These are phyloP conservation scores for Ernsta delagoae DNA, from an alignment of 2,888 invertebrate species.

Conservation along the genomic window DNA sequence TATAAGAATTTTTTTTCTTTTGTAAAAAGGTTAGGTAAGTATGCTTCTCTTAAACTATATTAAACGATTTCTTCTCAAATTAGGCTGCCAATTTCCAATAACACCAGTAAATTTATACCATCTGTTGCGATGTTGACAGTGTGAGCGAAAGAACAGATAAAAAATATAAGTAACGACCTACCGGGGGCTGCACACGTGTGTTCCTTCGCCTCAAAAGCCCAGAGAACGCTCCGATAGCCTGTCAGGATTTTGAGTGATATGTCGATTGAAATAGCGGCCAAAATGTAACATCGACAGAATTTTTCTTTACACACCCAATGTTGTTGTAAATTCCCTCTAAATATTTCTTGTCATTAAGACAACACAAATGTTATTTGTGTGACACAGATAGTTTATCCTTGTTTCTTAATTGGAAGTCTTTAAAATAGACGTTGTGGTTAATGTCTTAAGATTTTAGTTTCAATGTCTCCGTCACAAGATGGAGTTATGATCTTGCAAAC, in stretches of 20 bases:
- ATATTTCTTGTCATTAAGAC: slow-evolving; percentile 70
- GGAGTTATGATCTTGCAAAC: background rate
- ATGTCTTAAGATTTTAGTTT: slow-evolving; percentile 38
- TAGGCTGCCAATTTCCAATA: slow-evolving; percentile 30
- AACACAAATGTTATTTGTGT: slow-evolving; percentile 43
- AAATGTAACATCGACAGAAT: background rate
- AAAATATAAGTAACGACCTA: slow-evolving; percentile 71
- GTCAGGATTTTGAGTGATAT: slow-evolving; percentile 32
- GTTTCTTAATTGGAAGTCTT: background rate
- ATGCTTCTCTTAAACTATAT: background rate
- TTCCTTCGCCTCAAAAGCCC: slow-evolving; percentile 60
- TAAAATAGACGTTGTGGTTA: slow-evolving; percentile 39
- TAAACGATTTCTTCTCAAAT: slow-evolving; percentile 23
- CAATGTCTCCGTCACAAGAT: slow-evolving; percentile 18
- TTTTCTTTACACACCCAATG: slow-evolving; percentile 46
- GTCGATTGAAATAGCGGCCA: slow-evolving; percentile 34
- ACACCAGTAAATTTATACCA: slow-evolving; percentile 54
- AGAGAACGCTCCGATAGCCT: slow-evolving; percentile 19
- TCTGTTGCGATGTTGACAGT: slow-evolving; percentile 78
- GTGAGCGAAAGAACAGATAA: slow-evolving; percentile 58
- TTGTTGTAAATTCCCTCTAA: slow-evolving; percentile 61
- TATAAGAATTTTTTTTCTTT: no score
- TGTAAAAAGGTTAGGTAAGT: background rate
- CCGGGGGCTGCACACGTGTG: slow-evolving; percentile 70
- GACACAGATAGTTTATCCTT: slow-evolving; percentile 19